These are phyloP conservation scores for Episyrphus balteatus DNA, from an alignment of 1,140 invertebrate species.

Conservation along the genomic window DNA sequence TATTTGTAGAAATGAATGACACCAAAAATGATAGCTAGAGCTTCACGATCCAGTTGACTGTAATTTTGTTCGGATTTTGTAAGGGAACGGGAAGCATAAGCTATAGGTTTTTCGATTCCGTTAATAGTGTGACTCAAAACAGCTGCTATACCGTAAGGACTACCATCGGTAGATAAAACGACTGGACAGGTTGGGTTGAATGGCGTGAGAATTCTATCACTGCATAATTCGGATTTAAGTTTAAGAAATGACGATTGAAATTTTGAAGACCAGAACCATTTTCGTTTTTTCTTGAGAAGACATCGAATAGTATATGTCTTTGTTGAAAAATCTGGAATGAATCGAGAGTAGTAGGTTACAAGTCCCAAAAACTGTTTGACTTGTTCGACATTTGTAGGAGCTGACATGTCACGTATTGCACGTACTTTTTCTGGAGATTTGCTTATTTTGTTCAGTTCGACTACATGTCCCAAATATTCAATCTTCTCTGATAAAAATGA, in stretches of 20 bases:
- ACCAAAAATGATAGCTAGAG: slow-evolving; percentile 36
- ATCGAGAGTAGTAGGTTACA: slow-evolving; percentile 13
- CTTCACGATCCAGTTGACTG: slow-evolving; percentile 38
- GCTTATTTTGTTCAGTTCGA: background rate
- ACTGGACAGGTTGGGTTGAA: slow-evolving; percentile 5
- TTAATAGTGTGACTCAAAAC: slow-evolving; percentile 21
- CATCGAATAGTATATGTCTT: slow-evolving; percentile 12
- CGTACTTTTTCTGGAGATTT: slow-evolving; percentile 7
- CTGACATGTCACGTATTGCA: slow-evolving; percentile 11
- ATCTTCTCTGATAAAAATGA: slow-evolving; percentile 9
- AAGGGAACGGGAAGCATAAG: slow-evolving; percentile 34
- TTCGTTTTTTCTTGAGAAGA: slow-evolving; percentile 1
- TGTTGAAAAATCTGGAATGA: slow-evolving; percentile 12
- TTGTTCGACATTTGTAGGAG: slow-evolving; percentile 6
- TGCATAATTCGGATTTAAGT: background rate
- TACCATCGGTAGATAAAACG: slow-evolving; percentile 7
- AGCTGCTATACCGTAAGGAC: slow-evolving; percentile 8
- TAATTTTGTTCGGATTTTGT: slow-evolving; percentile 35
- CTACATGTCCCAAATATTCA: slow-evolving; percentile 10
- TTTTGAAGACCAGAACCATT: background rate
- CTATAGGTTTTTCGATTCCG: slow-evolving; percentile 24
- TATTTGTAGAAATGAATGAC: slow-evolving; percentile 30
- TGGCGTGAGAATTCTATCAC: background rate
- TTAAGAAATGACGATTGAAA: background rate
- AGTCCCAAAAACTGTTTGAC: slow-evolving; percentile 9